Base-by-base conservation (phyloP, 2,113 vertebrate species). In the Varanus salvator region DNA sequence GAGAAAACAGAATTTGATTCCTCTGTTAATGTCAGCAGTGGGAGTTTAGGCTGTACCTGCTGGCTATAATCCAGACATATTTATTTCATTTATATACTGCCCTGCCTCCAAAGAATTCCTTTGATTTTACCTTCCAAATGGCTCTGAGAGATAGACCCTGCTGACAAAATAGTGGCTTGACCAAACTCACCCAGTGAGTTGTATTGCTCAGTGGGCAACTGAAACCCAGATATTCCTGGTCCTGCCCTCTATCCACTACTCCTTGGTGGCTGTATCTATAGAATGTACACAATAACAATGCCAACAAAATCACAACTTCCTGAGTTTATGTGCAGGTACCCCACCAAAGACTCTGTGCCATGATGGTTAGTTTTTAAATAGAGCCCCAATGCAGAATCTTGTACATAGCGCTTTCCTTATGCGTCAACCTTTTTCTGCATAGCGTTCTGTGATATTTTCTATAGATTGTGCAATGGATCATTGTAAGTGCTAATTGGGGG, bases 401-500 rank as follows among this genome's bases (percentile, higher is more conserved):
- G 60, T 69, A 68, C 6, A 66, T 50, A 15, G 23, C 34, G 52
- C 44, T 76, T 84, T 19, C 31, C 4, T 29, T 64, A 29, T 68
- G 14, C 31, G n/a, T 76, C 57, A 6, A 27, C 6, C 57, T 68
- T 82, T 50, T 84, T 85, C 82, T 69, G 60, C 60, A 68, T 68
- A 54, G 50, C 21, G 7, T 88, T 84, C 72, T 19, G 17, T 21
- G 48, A 77, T 76, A 17, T 60, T 68, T 68, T n/a, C 72, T 77
- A 19, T 84, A 11, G 74, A 85, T 52, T 69, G 48, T 69, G 48
- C 74, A 64, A 69, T 89, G 82, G 60, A 89, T 85, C 82, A 85
- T 89, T 85, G 72, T 89, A 85, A 89, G 74, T 78, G 74, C 82
- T 89, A 85, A 89, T 89, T 89, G 88, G 60, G 74, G 48, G 82